Percentiles rank a stretch among this genome's conserved stretches.
Evolutionary conservation across 2,888 invertebrate genomes (phyloP).

Genomic region (Sclerodermus sp.): DNA sequence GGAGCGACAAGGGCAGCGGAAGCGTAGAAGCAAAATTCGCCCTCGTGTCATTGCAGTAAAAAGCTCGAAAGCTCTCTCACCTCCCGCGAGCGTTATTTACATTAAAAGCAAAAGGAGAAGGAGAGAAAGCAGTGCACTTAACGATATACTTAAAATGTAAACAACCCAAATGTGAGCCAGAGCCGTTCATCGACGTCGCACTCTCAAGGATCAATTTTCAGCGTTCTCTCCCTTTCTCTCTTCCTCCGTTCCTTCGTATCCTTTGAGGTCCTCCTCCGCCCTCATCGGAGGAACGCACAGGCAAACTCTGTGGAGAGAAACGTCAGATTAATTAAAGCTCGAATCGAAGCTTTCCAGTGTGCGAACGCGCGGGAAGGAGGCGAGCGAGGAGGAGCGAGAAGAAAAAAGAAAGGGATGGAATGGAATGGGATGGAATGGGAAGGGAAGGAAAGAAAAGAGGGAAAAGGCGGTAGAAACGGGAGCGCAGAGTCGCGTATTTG

Average conservation of each 20-base stretch:
- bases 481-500: conserved; percentile 27
- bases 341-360: too few species aligned
- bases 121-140: neutral
- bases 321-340: too few species aligned
- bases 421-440: neutral
- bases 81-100: neutral
- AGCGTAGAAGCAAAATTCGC: neutral
- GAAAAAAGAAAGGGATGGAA: neutral
- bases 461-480: conserved; percentile 16
- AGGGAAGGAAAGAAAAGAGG: conserved; percentile 12
- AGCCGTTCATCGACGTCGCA: too few species aligned
- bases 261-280: too few species aligned
- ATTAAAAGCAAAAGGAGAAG: neutral
- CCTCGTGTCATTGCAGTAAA: too few species aligned
- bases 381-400: neutral
- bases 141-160: too few species aligned
- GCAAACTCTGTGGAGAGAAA: too few species aligned
- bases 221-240: too few species aligned
- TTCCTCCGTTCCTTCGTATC: too few species aligned
- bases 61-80: neutral
- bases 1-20: conserved; percentile 12
- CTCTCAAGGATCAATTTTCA: too few species aligned
- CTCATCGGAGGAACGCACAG: too few species aligned
- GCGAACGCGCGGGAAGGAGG: neutral
- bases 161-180: too few species aligned